A percentile compares a stretch with the other conserved stretches of the same genome.
Evolutionary conservation across 2,888 invertebrate genomes (phyloP).

Genomic region (Spodoptera exigua): DNA sequence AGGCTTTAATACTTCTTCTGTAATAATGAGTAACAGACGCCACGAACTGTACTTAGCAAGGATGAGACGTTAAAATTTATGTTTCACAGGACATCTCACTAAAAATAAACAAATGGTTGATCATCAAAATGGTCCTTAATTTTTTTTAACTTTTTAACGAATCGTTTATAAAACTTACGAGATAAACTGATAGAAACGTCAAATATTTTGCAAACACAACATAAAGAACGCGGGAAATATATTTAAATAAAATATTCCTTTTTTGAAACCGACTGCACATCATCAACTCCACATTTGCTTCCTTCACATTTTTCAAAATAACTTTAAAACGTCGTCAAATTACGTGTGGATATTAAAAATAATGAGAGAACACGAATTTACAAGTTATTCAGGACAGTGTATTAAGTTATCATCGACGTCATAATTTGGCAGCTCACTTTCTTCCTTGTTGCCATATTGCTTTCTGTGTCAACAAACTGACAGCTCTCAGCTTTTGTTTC

Average conservation of each 20-base stretch:
- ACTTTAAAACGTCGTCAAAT: constrained; percentile 34
- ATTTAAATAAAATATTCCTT: constrained; percentile 1
- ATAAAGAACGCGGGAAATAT: not conserved
- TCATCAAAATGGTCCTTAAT: too few species aligned
- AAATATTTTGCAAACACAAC: not conserved
- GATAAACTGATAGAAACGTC: too few species aligned
- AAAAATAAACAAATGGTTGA: too few species aligned
- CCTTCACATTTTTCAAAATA: constrained; percentile 24
- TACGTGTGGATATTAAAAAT: constrained; percentile 26
- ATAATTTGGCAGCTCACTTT: constrained; percentile 39
- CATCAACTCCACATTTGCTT: constrained; percentile 24
- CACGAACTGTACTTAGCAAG: too few species aligned
- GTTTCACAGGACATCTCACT: too few species aligned
- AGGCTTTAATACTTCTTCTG: too few species aligned
- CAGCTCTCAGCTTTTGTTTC: constrained; percentile 40
- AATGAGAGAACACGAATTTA: constrained; percentile 17
- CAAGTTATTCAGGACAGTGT: constrained; percentile 36
- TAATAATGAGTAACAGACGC: too few species aligned
- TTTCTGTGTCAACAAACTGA: constrained; percentile 42
- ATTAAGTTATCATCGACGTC: constrained; percentile 50
- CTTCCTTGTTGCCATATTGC: not conserved
- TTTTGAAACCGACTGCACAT: constrained; percentile 17
- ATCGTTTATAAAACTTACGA: too few species aligned
- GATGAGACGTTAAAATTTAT: too few species aligned
- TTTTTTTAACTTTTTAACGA: too few species aligned